A percentile compares a stretch with the other conserved stretches of the same genome.
phyloP scores from a whole-genome alignment of 2,797 vertebrate genomes.

The Crocidura indochinensis region DNA sequence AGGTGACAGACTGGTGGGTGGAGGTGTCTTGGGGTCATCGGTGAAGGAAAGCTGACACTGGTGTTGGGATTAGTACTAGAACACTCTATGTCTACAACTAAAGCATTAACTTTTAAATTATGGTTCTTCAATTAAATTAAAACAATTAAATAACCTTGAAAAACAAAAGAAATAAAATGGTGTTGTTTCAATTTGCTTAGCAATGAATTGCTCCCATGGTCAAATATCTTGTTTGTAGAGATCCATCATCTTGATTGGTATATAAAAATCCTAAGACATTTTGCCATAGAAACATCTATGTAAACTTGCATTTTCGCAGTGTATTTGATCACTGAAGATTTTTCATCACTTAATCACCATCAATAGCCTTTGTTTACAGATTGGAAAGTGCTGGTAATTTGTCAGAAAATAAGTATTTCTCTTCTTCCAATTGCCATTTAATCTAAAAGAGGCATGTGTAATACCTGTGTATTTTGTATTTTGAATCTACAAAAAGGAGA shows the following conservation, averaged over 20 bases:
- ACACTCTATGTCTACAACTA: too few species aligned
- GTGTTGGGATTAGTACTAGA: too few species aligned
- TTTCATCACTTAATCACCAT: constrained; percentile 12
- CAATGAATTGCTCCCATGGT: not conserved
- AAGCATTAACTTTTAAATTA: too few species aligned
- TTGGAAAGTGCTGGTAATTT: constrained; percentile 11
- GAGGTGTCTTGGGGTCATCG: too few species aligned
- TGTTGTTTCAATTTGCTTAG: not conserved
- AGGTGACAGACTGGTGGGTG: too few species aligned
- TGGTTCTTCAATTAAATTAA: too few species aligned
- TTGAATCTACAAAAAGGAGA: constrained; percentile 42
- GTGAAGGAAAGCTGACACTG: too few species aligned
- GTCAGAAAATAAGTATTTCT: constrained; percentile 48
- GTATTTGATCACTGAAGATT: not conserved
- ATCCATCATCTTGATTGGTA: constrained; percentile 10
- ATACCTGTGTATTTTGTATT: not conserved
- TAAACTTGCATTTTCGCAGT: constrained; percentile 18
- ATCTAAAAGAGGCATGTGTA: constrained; percentile 19
- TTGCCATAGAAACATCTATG: not conserved
- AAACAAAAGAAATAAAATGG: too few species aligned
- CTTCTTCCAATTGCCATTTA: not conserved
- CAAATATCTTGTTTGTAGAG: constrained; percentile 1
- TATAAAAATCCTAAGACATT: constrained; percentile 34
- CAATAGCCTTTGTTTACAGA: not conserved
- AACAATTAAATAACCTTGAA: too few species aligned